Percentiles rank a stretch among this genome's conserved stretches.
Evolutionary conservation across 2,113 vertebrate species (phyloP).

Genomic region (Meles meles): DNA sequence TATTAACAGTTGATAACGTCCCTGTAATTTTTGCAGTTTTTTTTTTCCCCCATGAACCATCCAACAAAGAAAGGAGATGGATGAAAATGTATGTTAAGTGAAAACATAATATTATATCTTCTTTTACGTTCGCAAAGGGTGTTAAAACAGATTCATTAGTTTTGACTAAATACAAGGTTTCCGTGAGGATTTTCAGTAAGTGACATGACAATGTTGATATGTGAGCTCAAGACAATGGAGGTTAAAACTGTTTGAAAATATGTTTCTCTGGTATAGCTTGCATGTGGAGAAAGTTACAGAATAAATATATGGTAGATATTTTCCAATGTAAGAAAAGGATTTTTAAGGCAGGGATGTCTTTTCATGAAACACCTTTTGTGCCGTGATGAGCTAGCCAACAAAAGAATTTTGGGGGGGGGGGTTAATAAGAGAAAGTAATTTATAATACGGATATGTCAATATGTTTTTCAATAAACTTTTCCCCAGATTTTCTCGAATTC

Average conservation of each 20-base stretch:
- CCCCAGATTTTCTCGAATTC: conserved; percentile 76
- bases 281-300: conserved; percentile 79
- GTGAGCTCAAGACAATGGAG: conserved; percentile 80
- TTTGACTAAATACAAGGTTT: conserved; percentile 81
- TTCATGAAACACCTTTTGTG: conserved; percentile 77
- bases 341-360: conserved; percentile 80
- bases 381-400: conserved; percentile 69
- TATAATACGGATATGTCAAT: conserved; percentile 85
- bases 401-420: conserved; percentile 62
- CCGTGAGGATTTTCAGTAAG: conserved; percentile 75
- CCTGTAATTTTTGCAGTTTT: conserved; percentile 59
- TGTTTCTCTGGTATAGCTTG: conserved; percentile 78
- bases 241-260: conserved; percentile 85
- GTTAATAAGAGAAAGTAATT: conserved; percentile 85
- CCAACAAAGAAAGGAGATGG: conserved; percentile 75
- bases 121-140: conserved; percentile 70
- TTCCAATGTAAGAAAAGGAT: conserved; percentile 73
- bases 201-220: conserved; percentile 78
- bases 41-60: conserved; percentile 35
- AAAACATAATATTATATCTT: conserved; percentile 75
- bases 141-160: conserved; percentile 79
- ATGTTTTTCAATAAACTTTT: conserved; percentile 87
- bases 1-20: conserved; percentile 67
- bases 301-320: conserved; percentile 81
- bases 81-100: conserved; percentile 75